Conservation (phyloP, 2,888 invertebrate species). For the Arenicola marina region DNA sequence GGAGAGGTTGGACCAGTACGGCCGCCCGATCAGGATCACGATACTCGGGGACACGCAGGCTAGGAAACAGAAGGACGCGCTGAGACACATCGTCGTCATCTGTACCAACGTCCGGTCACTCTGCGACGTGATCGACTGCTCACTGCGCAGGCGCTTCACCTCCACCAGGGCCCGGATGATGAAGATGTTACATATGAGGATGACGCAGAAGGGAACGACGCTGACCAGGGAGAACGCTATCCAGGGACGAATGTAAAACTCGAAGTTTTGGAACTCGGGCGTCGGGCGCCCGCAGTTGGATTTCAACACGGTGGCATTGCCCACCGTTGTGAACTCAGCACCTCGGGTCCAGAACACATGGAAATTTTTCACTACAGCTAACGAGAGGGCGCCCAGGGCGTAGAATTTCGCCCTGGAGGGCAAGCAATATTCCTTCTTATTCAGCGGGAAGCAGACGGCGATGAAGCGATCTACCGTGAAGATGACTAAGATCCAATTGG, state of each 20-base stretch:
- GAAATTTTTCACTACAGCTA: slow-evolving; percentile 27
- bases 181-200: slow-evolving; percentile 33
- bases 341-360: slow-evolving; percentile 37
- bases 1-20: slow-evolving; percentile 30
- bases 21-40: slow-evolving; percentile 35
- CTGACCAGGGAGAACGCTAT: slow-evolving; percentile 32
- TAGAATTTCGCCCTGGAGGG: slow-evolving; percentile 19
- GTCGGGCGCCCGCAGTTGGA: slow-evolving; percentile 24
- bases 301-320: not conserved
- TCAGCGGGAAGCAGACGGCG: slow-evolving; percentile 34
- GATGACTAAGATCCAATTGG: slow-evolving; percentile 34
- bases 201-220: slow-evolving; percentile 32
- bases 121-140: slow-evolving; percentile 1
- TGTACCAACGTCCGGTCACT: slow-evolving; percentile 20
- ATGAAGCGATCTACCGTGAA: slow-evolving; percentile 35
- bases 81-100: slow-evolving; percentile 35
- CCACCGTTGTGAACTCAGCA: slow-evolving; percentile 16
- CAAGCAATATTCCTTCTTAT: slow-evolving; percentile 16
- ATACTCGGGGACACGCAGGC: slow-evolving; percentile 38
- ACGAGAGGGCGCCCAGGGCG: slow-evolving; percentile 12
- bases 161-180: slow-evolving; percentile 32
- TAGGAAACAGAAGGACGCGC: slow-evolving; percentile 37
- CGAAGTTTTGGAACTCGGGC: slow-evolving; percentile 29
- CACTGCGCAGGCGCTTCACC: slow-evolving; percentile 5
- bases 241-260: slow-evolving; percentile 37